Evolutionary conservation across 37 sponge, comb jelly and placozoan species (phyloP), one percentile per base, ranked within the genome.

Genomic region (Geodia barretti): DNA sequence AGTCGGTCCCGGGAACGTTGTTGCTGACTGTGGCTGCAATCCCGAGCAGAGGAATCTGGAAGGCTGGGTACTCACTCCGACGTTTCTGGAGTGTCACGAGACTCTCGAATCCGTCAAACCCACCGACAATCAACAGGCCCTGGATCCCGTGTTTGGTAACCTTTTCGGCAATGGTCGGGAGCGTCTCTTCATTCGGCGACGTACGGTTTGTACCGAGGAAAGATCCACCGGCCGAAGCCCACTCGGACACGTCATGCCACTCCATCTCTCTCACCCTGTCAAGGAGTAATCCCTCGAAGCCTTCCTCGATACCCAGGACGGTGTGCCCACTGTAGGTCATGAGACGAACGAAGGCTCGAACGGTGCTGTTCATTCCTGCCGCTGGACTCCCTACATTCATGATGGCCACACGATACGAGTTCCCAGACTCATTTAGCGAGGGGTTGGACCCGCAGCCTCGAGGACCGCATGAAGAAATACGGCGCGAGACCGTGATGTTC

Each of bases 1-100:
- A 83, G n/a, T 96, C 97, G 0, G 97, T 87, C 5, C 97, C 97
- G 2, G 97, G 97, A 23, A 96, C 93, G 60, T 96, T 96, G 70
- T 96, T 96, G 70, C 97, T 96, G 72, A 93, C 81, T 31, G 97
- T 96, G 34, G 93, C 89, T 20, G 97, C 90, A 33, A 91, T 84
- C 4, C 73, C 37, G 20, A 93, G 62, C 47, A 96, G 39, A 21
- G 97, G 97, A 26, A 96, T 93, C 8, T 66, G 47, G 42, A 93
- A 84, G 17, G 75, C 77, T 39, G 74, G 67, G 39, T 84, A 84
- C 0, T 54, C 29, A 1, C 78, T 60, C 5, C 95, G 87, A 38
- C 74, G 83, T 31, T 90, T 63, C 73, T 84, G 66, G 33, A 87
- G 68, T 21, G 40, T 33, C 38, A 72, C 63, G 39, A 93, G 42